Evolutionary conservation across 2,888 invertebrate species (phyloP), one percentile per base, ranked within the genome.

Genomic region (Leptinotarsa haldemani): DNA sequence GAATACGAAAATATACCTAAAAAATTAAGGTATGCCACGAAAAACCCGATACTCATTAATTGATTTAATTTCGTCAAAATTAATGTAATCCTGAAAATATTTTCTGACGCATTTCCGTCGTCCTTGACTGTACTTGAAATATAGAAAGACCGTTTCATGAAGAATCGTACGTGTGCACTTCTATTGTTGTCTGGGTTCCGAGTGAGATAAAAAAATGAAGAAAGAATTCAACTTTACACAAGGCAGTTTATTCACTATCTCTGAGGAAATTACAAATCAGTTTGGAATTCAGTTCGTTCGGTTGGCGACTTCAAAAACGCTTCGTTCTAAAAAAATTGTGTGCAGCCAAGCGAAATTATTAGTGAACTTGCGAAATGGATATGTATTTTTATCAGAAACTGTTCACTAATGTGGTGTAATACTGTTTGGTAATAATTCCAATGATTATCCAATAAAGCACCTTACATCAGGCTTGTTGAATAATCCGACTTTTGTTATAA

Each of bases 291-390:
- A 65, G 5, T 63, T 52, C n/a, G 18, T 40, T 18, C 25, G 64
- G 52, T 53, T 20, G 47, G 52, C 30, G 48, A 63, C 63, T 40
- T 66, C 15, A 30, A 61, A 71, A 68, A 72, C 56, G 71, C 71
- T 61, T 63, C 61, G 66, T 53, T 65, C 64, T 56, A 56, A 65
- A 30, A 30, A 70, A 70, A 65, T 46, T 46, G n/a, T 47, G 65
- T 71, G 71, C 71, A 71, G 47, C 18, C 71, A 71, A 71, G 71
- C 71, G 58, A 16, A 71, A 56, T 56, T 71, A 20, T 47, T 70
- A 65, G 64, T 56, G 40, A 65, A 71, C 58, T 22, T 46, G 56
- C 56, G 71, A 66, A 71, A 71, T 7, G 65, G 58, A 58, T 53
- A n/a, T 22, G 20, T 18, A 53, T 40, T 69, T 40, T 50, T 25